A percentile compares a stretch with the other conserved stretches of the same genome.
Evolutionary conservation across 2,113 vertebrate genomes (phyloP).

Genomic region (Panthera uncia): DNA sequence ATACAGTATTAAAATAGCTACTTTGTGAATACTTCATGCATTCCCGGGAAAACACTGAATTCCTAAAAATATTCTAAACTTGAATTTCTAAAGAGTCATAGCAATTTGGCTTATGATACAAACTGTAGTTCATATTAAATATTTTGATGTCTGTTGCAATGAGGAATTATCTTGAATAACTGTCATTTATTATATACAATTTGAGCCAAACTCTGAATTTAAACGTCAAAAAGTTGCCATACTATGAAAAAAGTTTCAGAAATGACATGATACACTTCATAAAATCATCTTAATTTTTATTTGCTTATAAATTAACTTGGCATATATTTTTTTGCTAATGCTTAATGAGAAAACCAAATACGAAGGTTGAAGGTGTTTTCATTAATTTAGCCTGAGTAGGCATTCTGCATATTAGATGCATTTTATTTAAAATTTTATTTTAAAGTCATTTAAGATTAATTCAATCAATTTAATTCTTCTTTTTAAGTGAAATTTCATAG

Average conservation of each 20-base stretch:
- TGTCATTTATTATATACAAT: neutral
- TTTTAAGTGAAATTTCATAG: conserved; percentile 7
- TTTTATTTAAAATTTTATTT: conserved; percentile 31
- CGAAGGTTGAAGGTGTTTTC: neutral
- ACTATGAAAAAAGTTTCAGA: neutral
- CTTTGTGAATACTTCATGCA: neutral
- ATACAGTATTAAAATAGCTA: neutral
- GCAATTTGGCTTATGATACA: neutral
- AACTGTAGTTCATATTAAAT: neutral
- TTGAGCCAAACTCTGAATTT: neutral
- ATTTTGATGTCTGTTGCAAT: neutral
- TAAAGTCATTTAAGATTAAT: conserved; percentile 38
- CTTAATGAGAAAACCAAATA: neutral
- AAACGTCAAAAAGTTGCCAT: neutral
- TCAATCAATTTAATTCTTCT: neutral
- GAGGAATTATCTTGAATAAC: neutral
- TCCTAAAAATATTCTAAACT: neutral
- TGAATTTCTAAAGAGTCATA: neutral
- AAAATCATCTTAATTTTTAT: neutral
- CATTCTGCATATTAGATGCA: neutral
- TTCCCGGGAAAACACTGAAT: neutral
- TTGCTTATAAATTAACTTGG: neutral
- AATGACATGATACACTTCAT: neutral
- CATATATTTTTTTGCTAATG: neutral
- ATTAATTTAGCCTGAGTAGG: neutral